These are phyloP conservation scores for Genyomyrus donnyi DNA, from an alignment of 2,113 vertebrate species.

Conservation along the genomic window DNA sequence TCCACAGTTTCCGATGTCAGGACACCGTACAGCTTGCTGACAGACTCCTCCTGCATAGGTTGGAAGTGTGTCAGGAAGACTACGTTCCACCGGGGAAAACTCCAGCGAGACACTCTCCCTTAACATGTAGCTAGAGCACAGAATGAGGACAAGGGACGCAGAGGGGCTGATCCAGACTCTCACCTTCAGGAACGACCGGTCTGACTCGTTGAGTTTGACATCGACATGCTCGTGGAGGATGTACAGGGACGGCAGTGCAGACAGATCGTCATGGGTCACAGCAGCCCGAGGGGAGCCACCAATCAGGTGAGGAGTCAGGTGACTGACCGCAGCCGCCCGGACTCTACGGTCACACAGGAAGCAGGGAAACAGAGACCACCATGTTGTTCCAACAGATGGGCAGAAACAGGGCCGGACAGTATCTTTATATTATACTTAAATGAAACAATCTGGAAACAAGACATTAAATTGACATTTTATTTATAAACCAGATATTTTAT, in stretches of 20 bases:
- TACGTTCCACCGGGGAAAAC: neutral
- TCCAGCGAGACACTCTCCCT: neutral
- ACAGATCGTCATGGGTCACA: constrained; percentile 55
- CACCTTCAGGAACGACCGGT: constrained; percentile 81
- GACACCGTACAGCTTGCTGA: constrained; percentile 79
- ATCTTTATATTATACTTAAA: neutral
- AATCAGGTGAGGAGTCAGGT: constrained; percentile 69
- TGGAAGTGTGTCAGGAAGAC: neutral
- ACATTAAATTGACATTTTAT: neutral
- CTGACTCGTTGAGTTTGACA: constrained; percentile 68
- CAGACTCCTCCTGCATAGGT: constrained; percentile 71
- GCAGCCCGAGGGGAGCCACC: constrained; percentile 54
- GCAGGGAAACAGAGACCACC: neutral
- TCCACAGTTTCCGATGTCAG: constrained; percentile 78
- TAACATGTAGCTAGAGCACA: neutral
- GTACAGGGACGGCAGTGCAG: constrained; percentile 65
- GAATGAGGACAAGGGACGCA: neutral
- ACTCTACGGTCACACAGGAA: constrained; percentile 54
- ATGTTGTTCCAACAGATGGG: neutral
- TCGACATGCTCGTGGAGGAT: constrained; percentile 64
- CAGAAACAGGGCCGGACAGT: neutral
- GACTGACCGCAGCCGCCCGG: constrained; percentile 68
- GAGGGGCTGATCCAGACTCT: neutral
- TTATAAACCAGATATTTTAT: neutral
- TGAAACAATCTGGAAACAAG: neutral